Base-by-base conservation (phyloP, 2,113 vertebrate species). In the Neolamprologus tretocephalus region DNA sequence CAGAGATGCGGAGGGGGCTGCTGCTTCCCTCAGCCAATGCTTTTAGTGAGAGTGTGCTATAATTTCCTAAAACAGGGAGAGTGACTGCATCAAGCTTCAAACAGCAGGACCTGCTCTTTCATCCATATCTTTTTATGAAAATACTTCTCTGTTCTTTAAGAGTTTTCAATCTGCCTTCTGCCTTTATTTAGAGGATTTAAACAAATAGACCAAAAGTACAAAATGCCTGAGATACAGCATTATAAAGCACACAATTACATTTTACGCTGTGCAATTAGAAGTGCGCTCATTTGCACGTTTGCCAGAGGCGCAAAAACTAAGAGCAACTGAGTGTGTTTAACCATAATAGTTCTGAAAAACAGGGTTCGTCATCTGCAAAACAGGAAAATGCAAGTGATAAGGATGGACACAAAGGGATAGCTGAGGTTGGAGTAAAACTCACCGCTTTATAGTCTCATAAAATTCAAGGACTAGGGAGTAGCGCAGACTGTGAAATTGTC, bases 61-160 rank as follows among this genome's bases (percentile, higher is more conserved):
- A 87, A 94, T 93, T 95, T 94, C 87, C 86, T 81, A 82, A 90
- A 93, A 91, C 88, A 93, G 91, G 88, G 89, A 86, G 78, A 93
- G 90, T 90, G 92, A 92, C 90, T 89, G 82, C 89, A 89, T 81
- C 82, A 17, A 53, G 92, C 88, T 90, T 93, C 89, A 95, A 94
- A 94, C 75, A 90, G 84, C 81, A 88, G 54, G 80, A 88, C 85
- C 88, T 86, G 83, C 83, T 88, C 84, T 94, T 93, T 92, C 85
- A 93, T 93, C 85, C 51, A 14, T 23, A 85, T 57, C 51, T 92
- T 90, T 90, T 83, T 47, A 82, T 91, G 80, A 89, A 93, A 84
- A 87, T 35, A 87, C 68, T 80, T 90, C 26, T 87, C 82, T 68
- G 78, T 83, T 84, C 23, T 35, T 91, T 81, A 86, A 88, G 63